A percentile compares a stretch with the other conserved stretches of the same genome.
Conservation (phyloP, 2,888 invertebrate genomes). For the Steromphala cineraria region DNA sequence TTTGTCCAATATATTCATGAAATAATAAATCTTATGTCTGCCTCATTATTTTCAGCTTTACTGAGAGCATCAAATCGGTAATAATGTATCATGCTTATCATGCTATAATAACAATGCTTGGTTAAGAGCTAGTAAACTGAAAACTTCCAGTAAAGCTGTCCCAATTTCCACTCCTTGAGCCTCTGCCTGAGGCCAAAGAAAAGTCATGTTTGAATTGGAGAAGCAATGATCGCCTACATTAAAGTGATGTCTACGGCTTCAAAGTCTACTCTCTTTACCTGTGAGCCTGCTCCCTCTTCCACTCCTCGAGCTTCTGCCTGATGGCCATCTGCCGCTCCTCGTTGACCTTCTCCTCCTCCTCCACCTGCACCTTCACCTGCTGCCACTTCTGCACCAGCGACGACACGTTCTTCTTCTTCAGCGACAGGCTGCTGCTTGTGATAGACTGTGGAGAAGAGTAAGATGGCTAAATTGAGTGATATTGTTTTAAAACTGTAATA, state of each 20-base stretch:
- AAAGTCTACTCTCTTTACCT: background rate
- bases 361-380: constrained; percentile 80
- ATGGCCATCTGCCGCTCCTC: constrained; percentile 63
- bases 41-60: too few relatives aligned
- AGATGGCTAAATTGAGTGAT: background rate
- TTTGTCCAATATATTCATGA: too few relatives aligned
- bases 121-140: too few relatives aligned
- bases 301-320: constrained; percentile 57
- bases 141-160: background rate
- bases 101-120: too few relatives aligned
- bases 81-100: too few relatives aligned
- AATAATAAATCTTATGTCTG: too few relatives aligned
- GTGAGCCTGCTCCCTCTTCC: constrained; percentile 35
- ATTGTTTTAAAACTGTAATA: too few relatives aligned
- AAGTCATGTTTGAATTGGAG: too few relatives aligned
- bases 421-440: constrained; percentile 76
- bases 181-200: too few relatives aligned
- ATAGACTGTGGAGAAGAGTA: constrained; percentile 39
- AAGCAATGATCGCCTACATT: too few relatives aligned
- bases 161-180: constrained; percentile 51
- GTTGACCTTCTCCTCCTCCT: constrained; percentile 61
- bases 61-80: too few relatives aligned
- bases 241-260: too few relatives aligned
- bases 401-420: constrained; percentile 84
- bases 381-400: constrained; percentile 85